Percentiles rank a stretch among this genome's conserved stretches.
phyloP scores from a whole-genome alignment of 1,140 invertebrate species.

The Calliphora vicina region DNA sequence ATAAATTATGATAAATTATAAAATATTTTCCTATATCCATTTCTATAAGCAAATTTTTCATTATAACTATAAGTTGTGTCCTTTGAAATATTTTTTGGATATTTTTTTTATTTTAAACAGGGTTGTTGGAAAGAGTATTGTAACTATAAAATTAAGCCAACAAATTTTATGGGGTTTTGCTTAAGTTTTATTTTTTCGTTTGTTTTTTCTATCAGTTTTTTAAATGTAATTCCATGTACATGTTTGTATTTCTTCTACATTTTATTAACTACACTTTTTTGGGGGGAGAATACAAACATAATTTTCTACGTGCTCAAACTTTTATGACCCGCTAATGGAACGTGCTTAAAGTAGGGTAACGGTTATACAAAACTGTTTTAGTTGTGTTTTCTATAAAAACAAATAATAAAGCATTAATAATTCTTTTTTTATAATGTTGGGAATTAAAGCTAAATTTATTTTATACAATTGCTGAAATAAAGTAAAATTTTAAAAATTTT shows the following conservation, averaged over 20 bases:
- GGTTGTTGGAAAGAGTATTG: not conserved
- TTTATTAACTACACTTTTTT: constrained; percentile 15
- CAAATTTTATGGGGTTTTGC: constrained; percentile 26
- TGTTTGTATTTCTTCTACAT: constrained; percentile 7
- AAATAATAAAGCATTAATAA: too few species aligned
- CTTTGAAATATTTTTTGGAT: not conserved
- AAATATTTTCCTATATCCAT: not conserved
- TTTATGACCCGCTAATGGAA: constrained; percentile 28
- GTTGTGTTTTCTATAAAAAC: too few species aligned
- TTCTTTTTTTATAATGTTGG: too few species aligned
- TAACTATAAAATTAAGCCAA: constrained; percentile 23
- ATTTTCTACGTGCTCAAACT: constrained; percentile 34
- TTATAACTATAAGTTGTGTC: not conserved
- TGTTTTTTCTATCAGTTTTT: not conserved
- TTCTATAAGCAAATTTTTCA: not conserved
- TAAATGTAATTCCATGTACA: not conserved
- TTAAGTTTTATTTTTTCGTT: not conserved
- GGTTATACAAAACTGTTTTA: not conserved
- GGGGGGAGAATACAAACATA: not conserved
- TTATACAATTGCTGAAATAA: too few species aligned
- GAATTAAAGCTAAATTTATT: too few species aligned
- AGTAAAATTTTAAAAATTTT: not conserved
- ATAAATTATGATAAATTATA: constrained; percentile 32
- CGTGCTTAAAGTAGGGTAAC: constrained; percentile 17
- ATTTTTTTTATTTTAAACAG: not conserved